Conservation (phyloP, 2,113 vertebrate genomes). For the Microcebus jonahi region DNA sequence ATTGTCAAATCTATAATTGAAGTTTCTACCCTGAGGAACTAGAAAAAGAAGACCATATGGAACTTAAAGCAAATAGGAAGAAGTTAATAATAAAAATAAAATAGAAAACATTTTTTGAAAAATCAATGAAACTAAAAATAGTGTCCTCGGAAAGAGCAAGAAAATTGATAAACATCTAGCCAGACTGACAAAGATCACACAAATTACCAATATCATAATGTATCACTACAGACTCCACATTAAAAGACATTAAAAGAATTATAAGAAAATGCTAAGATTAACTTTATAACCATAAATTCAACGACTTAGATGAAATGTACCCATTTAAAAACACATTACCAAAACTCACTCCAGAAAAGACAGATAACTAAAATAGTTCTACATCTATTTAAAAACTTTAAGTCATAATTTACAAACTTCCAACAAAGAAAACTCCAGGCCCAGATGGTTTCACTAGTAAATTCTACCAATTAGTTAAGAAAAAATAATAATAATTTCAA, state of each 20-base stretch:
- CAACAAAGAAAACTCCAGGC: neutral
- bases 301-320: neutral
- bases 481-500: neutral
- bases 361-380: neutral
- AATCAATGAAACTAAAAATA: neutral
- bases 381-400: neutral
- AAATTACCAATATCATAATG: neutral
- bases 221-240: neutral
- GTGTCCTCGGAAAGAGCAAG: neutral
- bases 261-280: neutral
- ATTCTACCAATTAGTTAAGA: neutral
- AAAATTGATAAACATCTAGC: neutral
- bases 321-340: neutral
- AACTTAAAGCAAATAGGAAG: neutral
- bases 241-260: neutral
- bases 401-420: neutral
- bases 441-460: neutral
- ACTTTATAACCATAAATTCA: constrained; percentile 5
- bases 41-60: neutral
- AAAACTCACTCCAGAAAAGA: neutral
- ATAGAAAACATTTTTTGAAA: neutral
- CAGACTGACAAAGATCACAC: neutral
- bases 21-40: neutral
- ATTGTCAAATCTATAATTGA: neutral
- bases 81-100: constrained; percentile 1